Evolutionary conservation across 2,888 invertebrate species (phyloP), one percentile per base, ranked within the genome.

Genomic region (Matsumyia berberina): DNA sequence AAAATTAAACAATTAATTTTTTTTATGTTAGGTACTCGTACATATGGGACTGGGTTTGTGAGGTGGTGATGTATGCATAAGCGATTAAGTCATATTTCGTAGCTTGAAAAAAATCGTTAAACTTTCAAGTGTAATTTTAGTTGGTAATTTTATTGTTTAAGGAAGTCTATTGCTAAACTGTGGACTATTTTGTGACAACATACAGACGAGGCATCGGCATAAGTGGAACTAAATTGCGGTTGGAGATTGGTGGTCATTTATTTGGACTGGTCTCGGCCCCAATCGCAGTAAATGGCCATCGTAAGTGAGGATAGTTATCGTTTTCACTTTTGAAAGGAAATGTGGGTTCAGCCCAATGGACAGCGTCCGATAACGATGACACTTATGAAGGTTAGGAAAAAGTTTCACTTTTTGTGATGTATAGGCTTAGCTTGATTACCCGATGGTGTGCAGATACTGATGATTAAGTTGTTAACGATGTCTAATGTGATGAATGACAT

Each of bases 151-250:
- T 24, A 24, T n/a, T 4, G 24, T 24, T 24, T 24, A 24, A 24
- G 17, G 33, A 62, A 46, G 35, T 46, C 19, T 62, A 62, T 62
- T 46, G 33, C 46, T 46, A 17, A 37, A 15, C 29, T 39, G 5
- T 12, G 3, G 57, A 24, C 24, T 39, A 24, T 24, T 24, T 51
- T 24, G 24, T 24, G 44, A 53, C 2, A 19, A 49, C 7, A 33
- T 37, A 12, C 64, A n/a, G n/a, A 24, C 11, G 5, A 15, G 29
- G 11, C 17, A 7, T 5, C 31, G 44, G 29, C n/a, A n/a, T 66
- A 53, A 66, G 51, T 66, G 53, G 29, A 37, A 53, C 39, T 51
- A 53, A 37, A 66, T 67, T 67, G 53, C 53, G 29, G 11, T 39
- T 17, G 11, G n/a, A 11, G 17, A 42, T 15, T 5, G 29, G n/a